Conservation (phyloP, 2,797 vertebrate genomes). For the Necrosyrtes monachus region DNA sequence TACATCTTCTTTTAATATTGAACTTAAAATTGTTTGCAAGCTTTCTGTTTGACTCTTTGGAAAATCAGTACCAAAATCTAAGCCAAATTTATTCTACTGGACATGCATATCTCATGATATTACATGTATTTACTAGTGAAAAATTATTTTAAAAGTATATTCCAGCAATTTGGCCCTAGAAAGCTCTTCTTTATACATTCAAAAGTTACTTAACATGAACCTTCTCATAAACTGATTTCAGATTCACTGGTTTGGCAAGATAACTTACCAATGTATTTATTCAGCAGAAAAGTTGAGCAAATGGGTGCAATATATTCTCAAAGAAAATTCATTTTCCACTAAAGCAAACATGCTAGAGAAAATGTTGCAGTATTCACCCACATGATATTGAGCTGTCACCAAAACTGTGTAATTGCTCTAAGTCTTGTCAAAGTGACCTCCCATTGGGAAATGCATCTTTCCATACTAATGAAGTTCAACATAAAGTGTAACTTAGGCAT, state of each 20-base stretch:
- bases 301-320: background rate
- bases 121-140: background rate
- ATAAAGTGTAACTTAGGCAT: constrained; percentile 1
- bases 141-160: background rate
- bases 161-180: background rate
- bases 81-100: background rate
- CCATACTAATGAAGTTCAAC: background rate
- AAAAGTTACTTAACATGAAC: background rate
- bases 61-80: background rate
- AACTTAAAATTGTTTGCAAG: background rate
- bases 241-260: background rate
- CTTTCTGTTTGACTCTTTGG: background rate
- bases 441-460: background rate
- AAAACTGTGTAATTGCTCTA: background rate
- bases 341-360: background rate
- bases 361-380: background rate
- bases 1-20: background rate
- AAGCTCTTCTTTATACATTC: background rate
- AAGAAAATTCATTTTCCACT: background rate
- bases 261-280: background rate
- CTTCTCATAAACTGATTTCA: background rate
- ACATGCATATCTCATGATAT: background rate
- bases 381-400: background rate
- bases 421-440: background rate
- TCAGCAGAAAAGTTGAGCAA: background rate